Evolutionary conservation across 1,140 invertebrate genomes (phyloP).

Genomic region (Heliothis virescens): DNA sequence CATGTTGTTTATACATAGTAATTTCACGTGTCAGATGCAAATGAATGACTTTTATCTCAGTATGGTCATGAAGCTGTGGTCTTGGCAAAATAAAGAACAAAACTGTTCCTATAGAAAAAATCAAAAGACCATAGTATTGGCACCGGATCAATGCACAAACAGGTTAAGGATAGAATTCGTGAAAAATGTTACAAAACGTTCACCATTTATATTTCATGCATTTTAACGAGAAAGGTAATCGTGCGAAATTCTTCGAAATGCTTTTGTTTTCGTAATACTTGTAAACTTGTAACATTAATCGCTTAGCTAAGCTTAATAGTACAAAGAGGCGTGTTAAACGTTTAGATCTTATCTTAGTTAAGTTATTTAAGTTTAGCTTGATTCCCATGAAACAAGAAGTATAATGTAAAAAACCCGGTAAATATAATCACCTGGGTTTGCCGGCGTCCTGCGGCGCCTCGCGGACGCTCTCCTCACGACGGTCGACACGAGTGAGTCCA

Average conservation of each 20-base stretch:
- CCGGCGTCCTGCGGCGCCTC: conserved; percentile 77
- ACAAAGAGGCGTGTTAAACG: conserved; percentile 11
- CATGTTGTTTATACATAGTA: conserved; percentile 23
- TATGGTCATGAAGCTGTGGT: conserved; percentile 20
- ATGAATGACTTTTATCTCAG: conserved; percentile 29
- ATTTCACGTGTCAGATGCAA: conserved; percentile 41
- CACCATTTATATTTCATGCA: background rate
- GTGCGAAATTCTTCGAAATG: background rate
- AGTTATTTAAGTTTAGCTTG: conserved; percentile 15
- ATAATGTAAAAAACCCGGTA: background rate
- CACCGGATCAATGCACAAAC: background rate
- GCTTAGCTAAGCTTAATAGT: background rate
- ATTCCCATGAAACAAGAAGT: background rate
- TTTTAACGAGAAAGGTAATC: too few species aligned
- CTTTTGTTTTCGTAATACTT: background rate
- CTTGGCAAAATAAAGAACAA: conserved; percentile 1
- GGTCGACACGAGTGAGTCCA: conserved; percentile 83
- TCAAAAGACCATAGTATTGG: background rate
- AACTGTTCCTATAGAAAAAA: background rate
- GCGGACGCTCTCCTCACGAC: conserved; percentile 81
- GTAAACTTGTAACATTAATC: background rate
- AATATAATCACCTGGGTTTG: conserved; percentile 74
- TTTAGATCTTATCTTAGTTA: conserved; percentile 24
- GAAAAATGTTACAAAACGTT: background rate
- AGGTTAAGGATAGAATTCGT: background rate